Evolutionary conservation across 2,113 vertebrate genomes (phyloP).

Genomic region (Stigmatopora argus): DNA sequence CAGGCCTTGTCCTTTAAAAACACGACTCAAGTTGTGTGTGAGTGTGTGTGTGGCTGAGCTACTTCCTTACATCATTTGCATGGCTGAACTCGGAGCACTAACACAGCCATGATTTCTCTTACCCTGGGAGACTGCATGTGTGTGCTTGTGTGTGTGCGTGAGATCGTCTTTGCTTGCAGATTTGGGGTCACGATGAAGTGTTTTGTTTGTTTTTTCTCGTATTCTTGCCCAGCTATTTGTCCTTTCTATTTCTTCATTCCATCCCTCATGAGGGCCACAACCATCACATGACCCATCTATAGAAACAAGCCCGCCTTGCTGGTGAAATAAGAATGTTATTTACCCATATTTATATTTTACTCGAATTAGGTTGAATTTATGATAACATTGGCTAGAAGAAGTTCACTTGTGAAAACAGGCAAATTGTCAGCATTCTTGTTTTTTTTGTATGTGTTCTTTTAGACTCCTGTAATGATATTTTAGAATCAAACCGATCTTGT

Average conservation of each 20-base stretch:
- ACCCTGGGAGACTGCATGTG: slow-evolving; percentile 33
- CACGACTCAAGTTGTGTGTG: slow-evolving; percentile 4
- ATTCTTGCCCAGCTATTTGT: slow-evolving; percentile 5
- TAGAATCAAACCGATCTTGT: too few relatives aligned
- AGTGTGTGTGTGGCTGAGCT: slow-evolving; percentile 30
- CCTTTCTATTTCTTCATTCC: neutral
- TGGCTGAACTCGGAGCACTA: slow-evolving; percentile 45
- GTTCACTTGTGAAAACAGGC: neutral
- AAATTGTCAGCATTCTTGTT: too few relatives aligned
- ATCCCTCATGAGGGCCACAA: neutral
- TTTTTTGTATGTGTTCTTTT: too few relatives aligned
- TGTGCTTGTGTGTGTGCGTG: slow-evolving; percentile 1
- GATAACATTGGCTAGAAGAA: neutral
- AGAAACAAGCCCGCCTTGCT: neutral
- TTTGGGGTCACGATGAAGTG: slow-evolving; percentile 19
- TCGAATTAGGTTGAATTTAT: neutral
- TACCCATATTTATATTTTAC: neutral
- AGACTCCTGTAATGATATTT: too few relatives aligned
- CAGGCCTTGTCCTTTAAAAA: slow-evolving; percentile 64
- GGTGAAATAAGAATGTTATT: neutral
- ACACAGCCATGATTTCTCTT: slow-evolving; percentile 59
- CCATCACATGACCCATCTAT: neutral
- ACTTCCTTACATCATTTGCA: slow-evolving; percentile 49
- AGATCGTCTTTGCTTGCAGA: slow-evolving; percentile 20
- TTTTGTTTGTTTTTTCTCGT: neutral